Evolutionary conservation across 2,888 invertebrate species (phyloP), one percentile per base, ranked within the genome.

Genomic region (Spilosoma lubricipeda): DNA sequence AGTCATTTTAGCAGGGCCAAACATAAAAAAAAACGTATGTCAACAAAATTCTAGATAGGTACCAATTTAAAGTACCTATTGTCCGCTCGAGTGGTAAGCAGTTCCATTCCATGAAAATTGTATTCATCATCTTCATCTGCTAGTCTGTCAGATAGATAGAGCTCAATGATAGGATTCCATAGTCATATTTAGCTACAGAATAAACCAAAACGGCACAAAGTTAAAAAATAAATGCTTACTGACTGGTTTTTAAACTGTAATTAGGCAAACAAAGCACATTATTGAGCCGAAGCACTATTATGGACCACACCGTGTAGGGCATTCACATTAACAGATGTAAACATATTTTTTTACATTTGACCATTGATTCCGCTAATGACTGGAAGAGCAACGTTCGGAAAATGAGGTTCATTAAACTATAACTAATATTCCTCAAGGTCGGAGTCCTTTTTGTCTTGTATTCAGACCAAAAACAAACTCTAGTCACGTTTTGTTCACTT

Each of bases 331-430:
- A 45, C 70, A 59, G 76, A 72, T 66, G 48, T 71, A 75, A 73
- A 77, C 48, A 63, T 67, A 36, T 69, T 69, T 68, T n/a, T 84
- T 74, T 75, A 36, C 66, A 56, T 52, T 13, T 64, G 23, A 75
- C 82, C 81, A 82, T 86, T 84, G 82, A 86, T 85, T 79, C 73
- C 78, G 66, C 77, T 89, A 87, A 88, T 83, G 80, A 86, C 76
- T 73, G 72, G 56, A 63, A 68, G 74, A 80, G 75, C 77, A 82
- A 71, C 68, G 80, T 72, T 67, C 68, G 52, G 64, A 77, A 77
- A 78, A 78, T 73, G 36, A 72, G 71, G 86, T 80, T 84, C 82
- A 80, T 73, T 68, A 79, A 82, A 79, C 84, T 81, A 77, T 72
- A 69, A 67, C 59, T 75, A 75, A 73, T 69, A 76, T 67, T 36